Base-by-base conservation (phyloP, 2,113 vertebrate genomes). In the Pteropus alecto region DNA sequence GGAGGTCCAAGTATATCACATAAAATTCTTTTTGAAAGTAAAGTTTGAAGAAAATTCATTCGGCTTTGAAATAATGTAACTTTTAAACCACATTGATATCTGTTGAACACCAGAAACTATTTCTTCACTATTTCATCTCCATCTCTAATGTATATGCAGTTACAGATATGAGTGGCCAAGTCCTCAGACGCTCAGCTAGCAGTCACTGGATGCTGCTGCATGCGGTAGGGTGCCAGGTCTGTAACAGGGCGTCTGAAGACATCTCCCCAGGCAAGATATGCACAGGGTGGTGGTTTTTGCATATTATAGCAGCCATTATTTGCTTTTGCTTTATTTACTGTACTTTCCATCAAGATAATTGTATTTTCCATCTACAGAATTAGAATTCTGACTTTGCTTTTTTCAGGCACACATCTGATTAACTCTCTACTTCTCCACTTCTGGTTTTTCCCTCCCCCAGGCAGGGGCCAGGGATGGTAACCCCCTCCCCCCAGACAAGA, bases 11-110 rank as follows among this genome's bases (percentile, higher is more conserved):
- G 18, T 41, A 28, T 30, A 35, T 30, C 56, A 24, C 6, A 4
- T 60, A 85, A 68, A 89, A 74, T 63, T 89, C 21, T 19, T 85
- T 61, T 56, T 0, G 35, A 71, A 81, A 84, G 51, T n/a, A 65
- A 71, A 35, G 21, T 65, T 93, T 19, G 76, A 87, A 77, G 33
- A 70, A 93, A 81, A 60, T 73, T 56, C 41, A 60, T 84, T 87
- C 9, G 21, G 56, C n/a, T 74, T 84, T 79, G 35, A 92, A 74
- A 54, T 93, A 51, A 65, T 41, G 38, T 18, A 48, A 54, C 21
- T 71, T 93, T 61, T 58, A 33, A 79, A 21, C 28, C 51, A 46
- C 19, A 9, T 43, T 86, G 24, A 2, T 85, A 15, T 58, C 41
- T 88, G 43, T 60, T 90, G 51, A 90, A 68, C 24, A 35, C 30